Conservation (phyloP, 2,113 vertebrate species). For the Scartelaos histophorus region DNA sequence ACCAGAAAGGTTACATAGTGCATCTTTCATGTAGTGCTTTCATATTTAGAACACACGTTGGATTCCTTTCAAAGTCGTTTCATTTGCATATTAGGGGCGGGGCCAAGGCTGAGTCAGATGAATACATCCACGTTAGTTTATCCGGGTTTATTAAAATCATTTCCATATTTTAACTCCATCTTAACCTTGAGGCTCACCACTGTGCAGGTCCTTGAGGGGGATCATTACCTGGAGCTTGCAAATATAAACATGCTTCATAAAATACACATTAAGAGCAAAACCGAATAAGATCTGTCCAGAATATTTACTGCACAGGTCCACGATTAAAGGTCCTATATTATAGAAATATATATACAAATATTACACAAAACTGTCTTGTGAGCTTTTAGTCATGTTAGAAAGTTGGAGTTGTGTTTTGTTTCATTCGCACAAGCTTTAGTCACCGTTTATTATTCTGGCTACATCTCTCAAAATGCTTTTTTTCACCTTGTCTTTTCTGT, state of each 20-base stretch:
- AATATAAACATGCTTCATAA: slow-evolving; percentile 3
- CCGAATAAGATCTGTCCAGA: neutral
- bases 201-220: slow-evolving; percentile 6
- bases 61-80: neutral
- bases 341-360: too few relatives aligned
- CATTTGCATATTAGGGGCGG: slow-evolving; percentile 12
- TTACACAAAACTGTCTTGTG: too few relatives aligned
- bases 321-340: too few relatives aligned
- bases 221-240: slow-evolving; percentile 14
- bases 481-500: too few relatives aligned
- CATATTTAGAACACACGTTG: neutral
- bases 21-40: too few relatives aligned
- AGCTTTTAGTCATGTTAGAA: too few relatives aligned
- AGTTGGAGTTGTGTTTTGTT: too few relatives aligned
- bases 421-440: too few relatives aligned
- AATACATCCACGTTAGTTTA: slow-evolving; percentile 41
- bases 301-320: neutral
- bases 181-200: slow-evolving; percentile 33
- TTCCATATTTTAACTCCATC: slow-evolving; percentile 57
- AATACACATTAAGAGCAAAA: neutral
- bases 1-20: neutral
- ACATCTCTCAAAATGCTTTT: too few relatives aligned
- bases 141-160: slow-evolving; percentile 42
- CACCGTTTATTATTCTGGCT: too few relatives aligned
- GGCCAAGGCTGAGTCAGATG: slow-evolving; percentile 18